These are phyloP conservation scores for Megalonaias nervosa DNA, from an alignment of 1,140 invertebrate species.

Conservation along the genomic window DNA sequence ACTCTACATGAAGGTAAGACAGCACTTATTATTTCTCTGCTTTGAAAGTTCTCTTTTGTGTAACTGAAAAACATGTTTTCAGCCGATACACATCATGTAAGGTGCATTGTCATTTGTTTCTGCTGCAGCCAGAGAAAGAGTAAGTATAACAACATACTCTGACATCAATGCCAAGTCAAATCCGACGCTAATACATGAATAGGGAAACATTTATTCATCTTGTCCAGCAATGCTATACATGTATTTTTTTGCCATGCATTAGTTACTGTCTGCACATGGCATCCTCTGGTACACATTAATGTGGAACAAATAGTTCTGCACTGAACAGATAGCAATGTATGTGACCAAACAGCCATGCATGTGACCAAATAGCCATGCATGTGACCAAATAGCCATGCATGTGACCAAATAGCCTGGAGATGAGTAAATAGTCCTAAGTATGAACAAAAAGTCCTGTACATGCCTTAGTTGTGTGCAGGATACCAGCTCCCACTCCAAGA, in stretches of 20 bases:
- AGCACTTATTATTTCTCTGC: too few relatives aligned
- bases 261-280: background rate
- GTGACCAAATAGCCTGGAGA: background rate
- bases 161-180: too few relatives aligned
- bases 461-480: conserved; percentile 61
- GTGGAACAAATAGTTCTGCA: background rate
- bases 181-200: too few relatives aligned
- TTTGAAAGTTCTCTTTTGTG: too few relatives aligned
- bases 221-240: background rate
- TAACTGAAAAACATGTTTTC: too few relatives aligned
- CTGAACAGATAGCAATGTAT: background rate
- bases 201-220: background rate
- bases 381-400: background rate
- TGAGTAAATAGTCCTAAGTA: background rate
- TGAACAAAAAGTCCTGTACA: conserved; percentile 1
- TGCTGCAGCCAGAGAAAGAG: too few relatives aligned
- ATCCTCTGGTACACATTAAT: background rate
- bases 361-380: background rate
- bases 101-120: too few relatives aligned
- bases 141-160: too few relatives aligned
- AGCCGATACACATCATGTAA: too few relatives aligned
- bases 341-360: background rate
- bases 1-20: too few relatives aligned
- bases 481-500: conserved; percentile 49
- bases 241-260: background rate